These are phyloP conservation scores for Corticium candelabrum DNA, from an alignment of 37 sponge, comb jelly and placozoan genomes.

Conservation along the genomic window DNA sequence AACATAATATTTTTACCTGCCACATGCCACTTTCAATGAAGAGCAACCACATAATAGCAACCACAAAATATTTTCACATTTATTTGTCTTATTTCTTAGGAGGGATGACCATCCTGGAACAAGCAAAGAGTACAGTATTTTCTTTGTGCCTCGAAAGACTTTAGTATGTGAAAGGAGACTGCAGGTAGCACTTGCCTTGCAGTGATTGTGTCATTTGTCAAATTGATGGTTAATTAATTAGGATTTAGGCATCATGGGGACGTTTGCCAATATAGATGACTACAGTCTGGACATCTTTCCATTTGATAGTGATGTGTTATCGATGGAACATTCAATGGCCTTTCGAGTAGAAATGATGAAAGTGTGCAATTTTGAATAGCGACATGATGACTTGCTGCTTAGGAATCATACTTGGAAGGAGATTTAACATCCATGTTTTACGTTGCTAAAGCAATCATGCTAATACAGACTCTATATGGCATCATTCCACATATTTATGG, in stretches of 20 bases:
- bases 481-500: slow-evolving; percentile 75
- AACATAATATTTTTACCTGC: too few relatives aligned
- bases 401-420: slow-evolving; percentile 13
- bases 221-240: not conserved
- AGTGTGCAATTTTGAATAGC: not conserved
- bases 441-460: slow-evolving; percentile 66
- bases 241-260: slow-evolving; percentile 27
- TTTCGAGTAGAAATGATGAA: slow-evolving; percentile 40
- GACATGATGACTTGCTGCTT: not conserved
- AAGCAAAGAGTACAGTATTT: slow-evolving; percentile 37
- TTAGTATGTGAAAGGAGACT: slow-evolving; percentile 41
- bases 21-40: too few relatives aligned
- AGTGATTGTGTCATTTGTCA: not conserved
- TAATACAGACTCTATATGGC: slow-evolving; percentile 78
- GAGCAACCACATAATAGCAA: too few relatives aligned
- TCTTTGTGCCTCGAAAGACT: slow-evolving; percentile 57
- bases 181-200: slow-evolving; percentile 20
- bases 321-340: slow-evolving; percentile 50
- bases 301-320: slow-evolving; percentile 76
- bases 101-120: not conserved
- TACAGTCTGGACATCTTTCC: slow-evolving; percentile 71
- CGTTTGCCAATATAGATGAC: slow-evolving; percentile 51
- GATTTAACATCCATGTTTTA: slow-evolving; percentile 24
- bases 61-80: not conserved
- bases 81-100: not conserved